Evolutionary conservation across 2,113 vertebrate species (phyloP), one percentile per base, ranked within the genome.

Genomic region (Oriolus oriolus): DNA sequence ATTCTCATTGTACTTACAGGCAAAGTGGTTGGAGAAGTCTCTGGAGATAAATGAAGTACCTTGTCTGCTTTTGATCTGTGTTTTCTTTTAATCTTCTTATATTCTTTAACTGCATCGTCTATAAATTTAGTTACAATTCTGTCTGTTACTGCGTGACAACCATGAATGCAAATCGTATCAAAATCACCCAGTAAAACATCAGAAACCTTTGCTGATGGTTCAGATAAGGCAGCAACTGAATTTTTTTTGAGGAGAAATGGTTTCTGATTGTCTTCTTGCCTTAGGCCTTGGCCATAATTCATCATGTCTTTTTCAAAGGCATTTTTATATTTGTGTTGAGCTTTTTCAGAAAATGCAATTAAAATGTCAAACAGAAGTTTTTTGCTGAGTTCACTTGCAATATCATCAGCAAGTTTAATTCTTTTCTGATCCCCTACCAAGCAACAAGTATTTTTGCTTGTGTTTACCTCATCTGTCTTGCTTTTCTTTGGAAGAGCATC

Each of bases 81-180:
- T 75, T 96, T 97, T 75, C 87, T 96, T 83, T 92, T 97, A 56
- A 95, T 96, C 93, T 97, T 95, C 77, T 73, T 87, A 64, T 96
- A 96, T 92, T 96, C 96, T 78, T 95, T 94, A 75, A 96, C 65
- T 39, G 94, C 87, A 54, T 97, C 84, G 1, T 79, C 92, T 69
- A 96, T 89, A 76, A 96, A 91, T 87, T 97, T 94, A 75, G 64
- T 68, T 54, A 97, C 31, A 60, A 95, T 76, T 59, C 90, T 93
- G 60, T 95, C 81, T 83, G 89, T 90, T 88, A 47, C 90, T 26
- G 73, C 50, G 60, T 75, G 71, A 84, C 85, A 88, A 3, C 41
- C 57, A 1, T 16, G 56, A 94, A 49, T 13, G 6, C 66, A 39
- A 50, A 61, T 37, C 3, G 0, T 65, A n/a, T 87, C 39, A 8